Evolutionary conservation across 35 echinoderm and acorn worm genomes (phyloP).

Genomic region (Ophioderma brevispina): DNA sequence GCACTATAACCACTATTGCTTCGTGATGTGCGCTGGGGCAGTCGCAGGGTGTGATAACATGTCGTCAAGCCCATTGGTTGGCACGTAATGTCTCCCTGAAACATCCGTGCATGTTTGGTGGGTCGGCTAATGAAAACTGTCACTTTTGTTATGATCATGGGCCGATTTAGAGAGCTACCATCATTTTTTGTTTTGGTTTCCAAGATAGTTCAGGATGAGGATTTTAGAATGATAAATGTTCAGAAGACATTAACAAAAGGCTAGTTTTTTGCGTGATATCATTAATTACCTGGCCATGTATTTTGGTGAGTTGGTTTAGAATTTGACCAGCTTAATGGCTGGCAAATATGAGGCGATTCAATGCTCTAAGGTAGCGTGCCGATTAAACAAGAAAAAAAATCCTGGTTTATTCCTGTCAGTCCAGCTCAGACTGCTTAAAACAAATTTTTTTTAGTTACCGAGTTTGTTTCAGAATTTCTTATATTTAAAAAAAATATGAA

Average conservation of each 20-base stretch:
- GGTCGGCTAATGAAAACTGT: neutral
- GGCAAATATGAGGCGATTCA: neutral
- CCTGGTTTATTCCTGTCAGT: too few species aligned
- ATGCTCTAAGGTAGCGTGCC: too few species aligned
- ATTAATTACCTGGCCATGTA: neutral
- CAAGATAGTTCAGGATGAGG: neutral
- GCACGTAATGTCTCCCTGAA: neutral
- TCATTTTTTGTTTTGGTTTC: neutral
- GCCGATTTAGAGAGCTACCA: neutral
- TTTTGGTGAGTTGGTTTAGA: neutral
- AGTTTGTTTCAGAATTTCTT: too few species aligned
- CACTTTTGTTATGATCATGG: constrained; percentile 8
- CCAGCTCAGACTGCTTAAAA: too few species aligned
- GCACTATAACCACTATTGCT: neutral
- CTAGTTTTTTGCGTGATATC: neutral
- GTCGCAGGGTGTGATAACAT: constrained; percentile 4
- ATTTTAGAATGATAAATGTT: neutral
- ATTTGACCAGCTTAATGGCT: neutral
- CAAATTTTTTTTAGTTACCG: too few species aligned
- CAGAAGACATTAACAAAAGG: neutral
- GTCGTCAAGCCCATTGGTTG: constrained; percentile 7
- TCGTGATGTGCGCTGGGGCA: neutral
- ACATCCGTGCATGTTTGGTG: constrained; percentile 7
- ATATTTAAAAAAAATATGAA: too few species aligned
- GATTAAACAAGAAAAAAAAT: too few species aligned